Percentiles rank a stretch among this genome's conserved stretches.
Conservation (phyloP, 2,888 invertebrate species). For the Pammene fasciana region DNA sequence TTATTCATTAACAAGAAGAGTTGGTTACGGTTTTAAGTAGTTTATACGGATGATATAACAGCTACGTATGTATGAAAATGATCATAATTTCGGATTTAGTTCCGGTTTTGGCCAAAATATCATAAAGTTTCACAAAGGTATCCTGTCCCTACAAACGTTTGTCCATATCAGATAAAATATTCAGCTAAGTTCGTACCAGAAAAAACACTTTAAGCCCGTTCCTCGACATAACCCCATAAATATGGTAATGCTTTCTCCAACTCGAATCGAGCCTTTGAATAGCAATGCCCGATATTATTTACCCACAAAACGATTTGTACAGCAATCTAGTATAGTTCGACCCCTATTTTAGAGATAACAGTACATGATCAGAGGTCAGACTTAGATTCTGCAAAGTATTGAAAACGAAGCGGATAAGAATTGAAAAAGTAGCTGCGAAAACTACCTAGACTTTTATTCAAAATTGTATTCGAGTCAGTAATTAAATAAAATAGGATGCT, state of each 20-base stretch:
- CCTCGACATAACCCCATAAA: conserved; percentile 1
- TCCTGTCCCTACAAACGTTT: no score
- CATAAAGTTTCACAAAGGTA: no score
- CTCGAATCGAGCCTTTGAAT: conserved; percentile 27
- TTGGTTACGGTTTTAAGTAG: not conserved
- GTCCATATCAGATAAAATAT: conserved; percentile 4
- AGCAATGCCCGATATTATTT: conserved; percentile 31
- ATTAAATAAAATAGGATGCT: no score
- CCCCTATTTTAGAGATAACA: not conserved
- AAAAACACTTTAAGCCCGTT: conserved; percentile 7
- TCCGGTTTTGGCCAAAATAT: no score
- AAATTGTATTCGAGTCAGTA: no score
- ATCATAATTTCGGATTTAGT: not conserved
- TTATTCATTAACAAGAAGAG: no score
- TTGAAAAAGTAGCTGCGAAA: not conserved
- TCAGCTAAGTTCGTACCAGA: not conserved
- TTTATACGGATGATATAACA: not conserved
- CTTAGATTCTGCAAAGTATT: not conserved
- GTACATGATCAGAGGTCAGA: not conserved
- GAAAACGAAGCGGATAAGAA: not conserved
- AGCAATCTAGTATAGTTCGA: not conserved
- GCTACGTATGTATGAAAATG: not conserved
- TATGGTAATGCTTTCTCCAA: conserved; percentile 33
- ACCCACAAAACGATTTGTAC: not conserved
- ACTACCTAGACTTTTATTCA: no score